These are phyloP conservation scores for Pemphigus obesinymphae DNA, from an alignment of 1,140 invertebrate genomes.

Conservation along the genomic window DNA sequence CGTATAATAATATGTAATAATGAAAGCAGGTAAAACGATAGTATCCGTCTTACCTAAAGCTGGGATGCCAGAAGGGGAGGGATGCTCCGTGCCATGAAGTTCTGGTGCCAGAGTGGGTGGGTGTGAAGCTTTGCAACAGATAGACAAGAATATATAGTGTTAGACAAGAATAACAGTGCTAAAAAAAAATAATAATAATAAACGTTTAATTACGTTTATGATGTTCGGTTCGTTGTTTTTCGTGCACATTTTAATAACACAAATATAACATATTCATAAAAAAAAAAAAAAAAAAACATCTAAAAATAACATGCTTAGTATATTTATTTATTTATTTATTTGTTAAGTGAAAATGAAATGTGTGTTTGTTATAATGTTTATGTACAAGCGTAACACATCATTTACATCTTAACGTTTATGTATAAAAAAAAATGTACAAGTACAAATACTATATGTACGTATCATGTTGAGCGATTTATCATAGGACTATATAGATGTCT, in stretches of 20 bases:
- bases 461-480: too few relatives aligned
- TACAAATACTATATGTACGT: too few relatives aligned
- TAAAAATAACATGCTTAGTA: neutral
- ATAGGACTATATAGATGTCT: too few relatives aligned
- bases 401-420: too few relatives aligned
- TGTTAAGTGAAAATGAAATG: too few relatives aligned
- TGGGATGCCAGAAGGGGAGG: slow-evolving; percentile 37
- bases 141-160: slow-evolving; percentile 38
- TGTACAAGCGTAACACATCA: too few relatives aligned
- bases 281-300: too few relatives aligned
- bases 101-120: slow-evolving; percentile 41
- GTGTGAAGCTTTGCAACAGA: slow-evolving; percentile 42
- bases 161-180: slow-evolving; percentile 37
- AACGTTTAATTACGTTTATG: too few relatives aligned
- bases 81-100: slow-evolving; percentile 39
- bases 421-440: too few relatives aligned
- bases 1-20: too few relatives aligned
- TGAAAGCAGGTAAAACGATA: slow-evolving; percentile 38
- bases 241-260: neutral
- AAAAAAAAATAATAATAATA: too few relatives aligned
- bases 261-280: neutral
- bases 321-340: too few relatives aligned
- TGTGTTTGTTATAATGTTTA: neutral
- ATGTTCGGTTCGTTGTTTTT: neutral
- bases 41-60: slow-evolving; percentile 39